Evolutionary conservation across 1,140 invertebrate species (phyloP).

Genomic region (Hyphantria cunea): DNA sequence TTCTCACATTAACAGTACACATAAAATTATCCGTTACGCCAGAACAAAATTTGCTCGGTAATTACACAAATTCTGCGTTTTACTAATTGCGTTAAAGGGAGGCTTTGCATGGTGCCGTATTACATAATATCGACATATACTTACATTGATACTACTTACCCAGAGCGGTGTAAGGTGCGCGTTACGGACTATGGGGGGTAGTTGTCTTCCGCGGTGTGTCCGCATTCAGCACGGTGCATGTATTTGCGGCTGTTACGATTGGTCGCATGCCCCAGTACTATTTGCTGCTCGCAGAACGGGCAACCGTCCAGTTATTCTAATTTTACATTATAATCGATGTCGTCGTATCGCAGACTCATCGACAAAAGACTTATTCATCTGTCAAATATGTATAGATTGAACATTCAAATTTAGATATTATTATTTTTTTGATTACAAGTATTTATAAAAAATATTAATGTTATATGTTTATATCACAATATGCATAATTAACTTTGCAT

Average conservation of each 20-base stretch:
- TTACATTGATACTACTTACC: no score
- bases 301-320: slow-evolving; percentile 81
- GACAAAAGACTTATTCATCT: slow-evolving; percentile 68
- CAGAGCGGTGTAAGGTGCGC: background rate
- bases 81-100: slow-evolving; percentile 7
- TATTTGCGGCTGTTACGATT: slow-evolving; percentile 74
- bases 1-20: no score
- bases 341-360: slow-evolving; percentile 68
- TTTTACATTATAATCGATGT: slow-evolving; percentile 79
- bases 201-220: slow-evolving; percentile 55
- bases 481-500: no score
- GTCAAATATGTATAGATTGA: slow-evolving; percentile 38
- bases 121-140: background rate
- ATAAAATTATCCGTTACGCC: background rate
- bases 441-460: no score
- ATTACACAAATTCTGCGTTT: background rate
- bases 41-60: slow-evolving; percentile 5
- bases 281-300: slow-evolving; percentile 72
- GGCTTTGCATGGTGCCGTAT: background rate
- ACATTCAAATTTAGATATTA: no score
- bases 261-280: slow-evolving; percentile 80
- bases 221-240: slow-evolving; percentile 65
- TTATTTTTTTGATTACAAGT: no score
- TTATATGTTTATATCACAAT: no score
- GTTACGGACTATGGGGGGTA: slow-evolving; percentile 20